Conservation (phyloP, 37 sponge, comb jelly and placozoan species). For the Bolinopsis microptera region DNA sequence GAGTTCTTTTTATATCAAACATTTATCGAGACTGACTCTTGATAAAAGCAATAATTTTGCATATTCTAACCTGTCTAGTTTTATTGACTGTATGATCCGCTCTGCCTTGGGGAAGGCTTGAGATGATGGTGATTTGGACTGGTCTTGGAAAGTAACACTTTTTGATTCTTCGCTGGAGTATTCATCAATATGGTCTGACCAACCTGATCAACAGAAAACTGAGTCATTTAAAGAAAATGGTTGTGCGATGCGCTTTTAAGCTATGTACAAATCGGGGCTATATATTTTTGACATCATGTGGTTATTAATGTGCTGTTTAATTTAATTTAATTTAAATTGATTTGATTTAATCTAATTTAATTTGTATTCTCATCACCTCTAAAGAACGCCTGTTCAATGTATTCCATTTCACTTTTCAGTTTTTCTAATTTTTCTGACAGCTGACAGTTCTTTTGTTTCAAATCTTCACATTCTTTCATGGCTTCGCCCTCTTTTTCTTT, state of each 20-base stretch:
- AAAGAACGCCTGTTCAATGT: slow-evolving; percentile 32
- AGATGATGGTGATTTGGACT: background rate
- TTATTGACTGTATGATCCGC: slow-evolving; percentile 18
- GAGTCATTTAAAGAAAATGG: too few relatives aligned
- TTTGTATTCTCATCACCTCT: too few relatives aligned
- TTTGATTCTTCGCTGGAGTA: background rate
- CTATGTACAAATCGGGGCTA: too few relatives aligned
- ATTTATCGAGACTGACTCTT: too few relatives aligned
- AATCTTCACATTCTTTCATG: background rate
- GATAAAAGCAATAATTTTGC: too few relatives aligned
- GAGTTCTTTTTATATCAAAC: too few relatives aligned
- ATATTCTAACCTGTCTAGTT: slow-evolving; percentile 10
- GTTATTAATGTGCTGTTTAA: too few relatives aligned
- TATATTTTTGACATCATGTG: too few relatives aligned
- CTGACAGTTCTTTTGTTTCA: background rate
- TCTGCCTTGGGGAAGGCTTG: slow-evolving; percentile 43
- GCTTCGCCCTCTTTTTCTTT: background rate
- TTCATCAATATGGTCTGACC: background rate
- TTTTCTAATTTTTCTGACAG: background rate
- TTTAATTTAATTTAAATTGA: too few relatives aligned
- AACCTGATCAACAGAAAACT: too few relatives aligned
- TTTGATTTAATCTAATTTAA: too few relatives aligned
- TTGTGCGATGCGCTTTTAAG: too few relatives aligned
- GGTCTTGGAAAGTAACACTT: slow-evolving; percentile 29
- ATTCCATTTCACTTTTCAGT: slow-evolving; percentile 9